These are phyloP conservation scores for Stichodactyla mertensii DNA, from an alignment of 64 coral and sea anemone genomes.

Conservation along the genomic window DNA sequence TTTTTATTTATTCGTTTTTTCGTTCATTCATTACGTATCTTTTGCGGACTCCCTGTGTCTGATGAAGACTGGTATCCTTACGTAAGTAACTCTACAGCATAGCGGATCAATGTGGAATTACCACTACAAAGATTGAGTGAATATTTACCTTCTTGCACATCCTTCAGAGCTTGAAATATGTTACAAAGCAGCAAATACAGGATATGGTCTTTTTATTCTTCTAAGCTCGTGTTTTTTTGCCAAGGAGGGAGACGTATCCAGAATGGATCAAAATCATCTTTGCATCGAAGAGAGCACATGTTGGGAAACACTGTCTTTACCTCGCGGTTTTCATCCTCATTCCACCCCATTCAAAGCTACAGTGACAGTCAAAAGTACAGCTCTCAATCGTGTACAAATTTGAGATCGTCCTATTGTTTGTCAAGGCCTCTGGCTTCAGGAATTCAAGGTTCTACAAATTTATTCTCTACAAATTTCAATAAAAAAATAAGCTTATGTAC, in stretches of 20 bases:
- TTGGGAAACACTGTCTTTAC: neutral
- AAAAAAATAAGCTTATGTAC: neutral
- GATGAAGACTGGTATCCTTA: neutral
- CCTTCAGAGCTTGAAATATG: neutral
- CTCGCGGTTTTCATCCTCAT: neutral
- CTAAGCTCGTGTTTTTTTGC: neutral
- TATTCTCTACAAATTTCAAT: neutral
- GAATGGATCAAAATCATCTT: neutral
- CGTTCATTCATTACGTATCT: too few species aligned
- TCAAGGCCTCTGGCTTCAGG: neutral
- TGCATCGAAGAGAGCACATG: neutral
- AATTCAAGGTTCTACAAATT: neutral
- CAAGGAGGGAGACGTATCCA: neutral
- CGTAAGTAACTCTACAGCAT: neutral
- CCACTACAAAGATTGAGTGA: neutral
- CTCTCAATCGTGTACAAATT: neutral
- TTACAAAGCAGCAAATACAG: neutral
- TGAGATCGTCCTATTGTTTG: neutral
- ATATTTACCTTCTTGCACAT: neutral
- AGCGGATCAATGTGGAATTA: neutral
- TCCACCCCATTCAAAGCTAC: neutral
- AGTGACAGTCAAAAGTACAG: neutral
- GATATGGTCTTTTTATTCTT: neutral
- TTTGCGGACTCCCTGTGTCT: neutral
- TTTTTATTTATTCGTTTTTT: too few species aligned